phyloP scores from a whole-genome alignment of 2,113 vertebrate genomes.

The Elephas maximus region DNA sequence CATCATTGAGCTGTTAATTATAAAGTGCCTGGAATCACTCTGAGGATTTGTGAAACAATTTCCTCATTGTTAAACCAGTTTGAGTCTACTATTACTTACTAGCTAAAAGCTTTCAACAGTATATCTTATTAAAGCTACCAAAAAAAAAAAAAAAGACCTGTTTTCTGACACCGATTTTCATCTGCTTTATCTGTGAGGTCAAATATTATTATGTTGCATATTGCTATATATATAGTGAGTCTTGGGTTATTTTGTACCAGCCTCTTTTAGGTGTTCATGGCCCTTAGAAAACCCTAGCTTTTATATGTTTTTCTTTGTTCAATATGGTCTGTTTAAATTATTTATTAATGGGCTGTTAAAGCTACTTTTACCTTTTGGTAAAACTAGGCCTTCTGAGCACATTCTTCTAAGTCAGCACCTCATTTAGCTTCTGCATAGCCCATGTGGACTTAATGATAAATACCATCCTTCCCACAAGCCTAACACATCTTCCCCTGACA shows the following conservation, averaged over 20 bases:
- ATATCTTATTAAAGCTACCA: neutral
- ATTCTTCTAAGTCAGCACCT: neutral
- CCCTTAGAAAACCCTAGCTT: neutral
- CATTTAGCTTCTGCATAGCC: neutral
- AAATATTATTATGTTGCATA: neutral
- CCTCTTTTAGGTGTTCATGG: neutral
- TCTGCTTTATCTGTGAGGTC: neutral
- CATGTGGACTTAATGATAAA: neutral
- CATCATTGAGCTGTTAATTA: neutral
- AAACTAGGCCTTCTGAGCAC: neutral
- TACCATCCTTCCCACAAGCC: neutral
- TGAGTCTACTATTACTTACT: neutral
- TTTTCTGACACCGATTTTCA: neutral
- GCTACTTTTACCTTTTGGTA: neutral
- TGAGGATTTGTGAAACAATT: neutral
- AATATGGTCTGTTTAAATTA: neutral
- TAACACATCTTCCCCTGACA: neutral
- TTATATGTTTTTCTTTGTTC: neutral
- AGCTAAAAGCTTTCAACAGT: neutral
- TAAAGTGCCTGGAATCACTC: neutral
- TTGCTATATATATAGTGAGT: neutral
- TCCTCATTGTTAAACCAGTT: neutral
- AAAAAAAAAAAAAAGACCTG: neutral
- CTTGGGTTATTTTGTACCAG: slow-evolving; percentile 2
- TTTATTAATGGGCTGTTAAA: neutral